A percentile compares a stretch with the other conserved stretches of the same genome.
Evolutionary conservation across 37 sponge, comb jelly and placozoan species (phyloP).

Genomic region (Bolinopsis microptera): DNA sequence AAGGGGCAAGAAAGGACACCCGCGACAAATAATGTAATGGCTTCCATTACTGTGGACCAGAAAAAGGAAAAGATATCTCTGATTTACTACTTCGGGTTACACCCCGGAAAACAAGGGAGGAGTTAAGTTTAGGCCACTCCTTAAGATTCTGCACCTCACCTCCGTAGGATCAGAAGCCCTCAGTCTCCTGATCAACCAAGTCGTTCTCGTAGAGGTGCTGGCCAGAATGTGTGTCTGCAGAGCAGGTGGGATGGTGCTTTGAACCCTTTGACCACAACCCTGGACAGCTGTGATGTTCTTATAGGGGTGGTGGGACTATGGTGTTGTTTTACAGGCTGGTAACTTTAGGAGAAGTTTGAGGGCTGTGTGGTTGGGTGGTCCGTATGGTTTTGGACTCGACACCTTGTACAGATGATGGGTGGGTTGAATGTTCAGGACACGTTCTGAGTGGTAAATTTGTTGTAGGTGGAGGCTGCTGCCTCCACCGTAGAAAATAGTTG

Average conservation of each 20-base stretch:
- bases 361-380: not conserved
- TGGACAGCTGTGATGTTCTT: not conserved
- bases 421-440: not conserved
- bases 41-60: not conserved
- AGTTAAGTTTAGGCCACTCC: not conserved
- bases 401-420: not conserved
- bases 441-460: not conserved
- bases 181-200: not conserved
- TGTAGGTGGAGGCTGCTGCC: not conserved
- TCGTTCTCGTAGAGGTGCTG: constrained; percentile 22
- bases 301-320: not conserved
- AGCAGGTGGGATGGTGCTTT: not conserved
- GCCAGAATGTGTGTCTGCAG: not conserved
- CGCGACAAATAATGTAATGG: not conserved
- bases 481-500: not conserved
- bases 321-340: not conserved
- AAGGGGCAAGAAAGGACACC: not conserved
- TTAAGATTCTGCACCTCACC: constrained; percentile 3
- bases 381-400: not conserved
- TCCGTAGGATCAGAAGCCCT: not conserved
- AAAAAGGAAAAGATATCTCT: not conserved
- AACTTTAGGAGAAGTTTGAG: not conserved
- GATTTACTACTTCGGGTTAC: not conserved
- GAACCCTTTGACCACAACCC: not conserved
- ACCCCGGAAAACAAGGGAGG: not conserved